Conservation (phyloP, 1,140 invertebrate species). For the Diploscapter pachys region DNA sequence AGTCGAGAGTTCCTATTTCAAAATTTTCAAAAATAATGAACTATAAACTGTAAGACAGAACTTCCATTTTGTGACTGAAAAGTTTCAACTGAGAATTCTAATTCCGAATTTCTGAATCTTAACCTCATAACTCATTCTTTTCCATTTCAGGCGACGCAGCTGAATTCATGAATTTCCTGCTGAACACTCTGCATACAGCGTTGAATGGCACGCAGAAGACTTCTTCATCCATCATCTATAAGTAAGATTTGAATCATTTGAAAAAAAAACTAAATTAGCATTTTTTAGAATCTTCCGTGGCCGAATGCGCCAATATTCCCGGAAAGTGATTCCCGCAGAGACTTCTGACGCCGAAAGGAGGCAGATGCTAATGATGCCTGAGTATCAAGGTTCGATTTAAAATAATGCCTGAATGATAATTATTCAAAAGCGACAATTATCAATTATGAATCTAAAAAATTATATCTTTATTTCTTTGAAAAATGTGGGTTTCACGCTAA, state of each 20-base stretch:
- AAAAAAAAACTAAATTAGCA: neutral
- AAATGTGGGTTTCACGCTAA: no score
- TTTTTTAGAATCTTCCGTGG: slow-evolving; percentile 75
- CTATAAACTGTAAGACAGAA: no score
- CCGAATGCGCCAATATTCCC: slow-evolving; percentile 86
- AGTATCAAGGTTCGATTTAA: slow-evolving; percentile 74
- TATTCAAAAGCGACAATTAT: neutral
- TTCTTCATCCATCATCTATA: slow-evolving; percentile 82
- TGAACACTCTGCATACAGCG: slow-evolving; percentile 86
- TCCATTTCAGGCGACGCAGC: slow-evolving; percentile 70
- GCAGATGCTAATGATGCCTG: slow-evolving; percentile 74
- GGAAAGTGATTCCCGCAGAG: slow-evolving; percentile 89
- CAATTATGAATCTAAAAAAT: no score
- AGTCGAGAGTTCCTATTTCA: no score
- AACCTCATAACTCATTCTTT: neutral
- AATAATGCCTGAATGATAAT: neutral
- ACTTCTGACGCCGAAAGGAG: slow-evolving; percentile 77
- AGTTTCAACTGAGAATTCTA: neutral
- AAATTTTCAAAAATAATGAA: no score
- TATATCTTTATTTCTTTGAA: no score
- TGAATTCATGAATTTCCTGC: slow-evolving; percentile 91
- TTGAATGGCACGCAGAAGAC: slow-evolving; percentile 73
- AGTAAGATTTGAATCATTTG: slow-evolving; percentile 56
- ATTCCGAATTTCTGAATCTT: neutral
- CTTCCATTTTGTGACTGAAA: no score